phyloP scores from a whole-genome alignment of 1,140 invertebrate genomes.

The Euura saliciscinereae region DNA sequence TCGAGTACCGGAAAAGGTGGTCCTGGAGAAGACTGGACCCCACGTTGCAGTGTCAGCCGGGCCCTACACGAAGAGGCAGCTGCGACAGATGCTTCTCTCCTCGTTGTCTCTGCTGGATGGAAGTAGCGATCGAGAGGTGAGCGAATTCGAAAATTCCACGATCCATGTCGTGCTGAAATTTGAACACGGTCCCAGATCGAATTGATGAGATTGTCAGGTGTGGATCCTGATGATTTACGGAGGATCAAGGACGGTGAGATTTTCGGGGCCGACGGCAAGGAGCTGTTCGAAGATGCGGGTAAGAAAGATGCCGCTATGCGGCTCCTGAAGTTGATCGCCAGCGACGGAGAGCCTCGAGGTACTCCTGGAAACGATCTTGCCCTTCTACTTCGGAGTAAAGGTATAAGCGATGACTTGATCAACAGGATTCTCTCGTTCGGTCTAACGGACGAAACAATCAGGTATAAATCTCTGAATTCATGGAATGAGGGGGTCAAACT shows the following conservation, averaged over 20 bases:
- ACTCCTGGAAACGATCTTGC: slow-evolving; percentile 7
- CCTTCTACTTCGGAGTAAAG: slow-evolving; percentile 24
- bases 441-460: slow-evolving; percentile 21
- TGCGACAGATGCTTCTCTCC: slow-evolving; percentile 17
- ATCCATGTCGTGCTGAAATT: too few relatives aligned
- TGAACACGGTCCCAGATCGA: neutral
- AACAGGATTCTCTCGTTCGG: slow-evolving; percentile 22
- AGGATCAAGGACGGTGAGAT: neutral
- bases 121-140: neutral
- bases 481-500: neutral
- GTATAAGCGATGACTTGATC: slow-evolving; percentile 23
- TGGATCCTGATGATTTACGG: neutral
- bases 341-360: neutral
- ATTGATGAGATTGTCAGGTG: neutral
- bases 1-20: neutral
- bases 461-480: slow-evolving; percentile 11
- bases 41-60: slow-evolving; percentile 14
- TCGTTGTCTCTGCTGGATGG: neutral
- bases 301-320: neutral
- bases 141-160: neutral
- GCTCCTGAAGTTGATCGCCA: neutral
- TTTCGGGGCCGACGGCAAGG: neutral
- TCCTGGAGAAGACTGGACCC: slow-evolving; percentile 16
- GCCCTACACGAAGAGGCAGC: slow-evolving; percentile 14
- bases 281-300: neutral